Conservation (phyloP, 2,888 invertebrate genomes). For the Diachrysia chrysitis region DNA sequence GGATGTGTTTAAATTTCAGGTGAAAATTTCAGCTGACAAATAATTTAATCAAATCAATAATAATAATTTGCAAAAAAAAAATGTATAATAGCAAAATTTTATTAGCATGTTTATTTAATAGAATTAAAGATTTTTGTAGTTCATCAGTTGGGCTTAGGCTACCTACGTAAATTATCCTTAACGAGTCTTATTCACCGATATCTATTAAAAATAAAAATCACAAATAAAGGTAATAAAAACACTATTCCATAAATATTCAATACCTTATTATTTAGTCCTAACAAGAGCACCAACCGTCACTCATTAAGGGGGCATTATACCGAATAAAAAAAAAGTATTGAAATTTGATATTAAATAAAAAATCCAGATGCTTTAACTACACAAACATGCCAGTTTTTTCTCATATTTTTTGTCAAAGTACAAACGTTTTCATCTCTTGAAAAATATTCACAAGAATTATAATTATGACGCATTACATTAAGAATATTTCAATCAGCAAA, state of each 20-base stretch:
- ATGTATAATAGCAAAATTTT: too few species aligned
- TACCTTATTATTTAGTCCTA: neutral
- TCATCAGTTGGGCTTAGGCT: too few species aligned
- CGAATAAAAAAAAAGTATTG: neutral
- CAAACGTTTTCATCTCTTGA: conserved; percentile 6
- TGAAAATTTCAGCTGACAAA: conserved; percentile 14
- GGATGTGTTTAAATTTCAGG: conserved; percentile 25
- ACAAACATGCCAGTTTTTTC: conserved; percentile 8
- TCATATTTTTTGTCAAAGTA: conserved; percentile 3
- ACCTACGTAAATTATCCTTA: too few species aligned
- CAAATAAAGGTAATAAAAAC: too few species aligned
- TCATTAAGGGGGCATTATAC: neutral
- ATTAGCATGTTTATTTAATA: too few species aligned
- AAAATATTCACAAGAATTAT: conserved; percentile 28
- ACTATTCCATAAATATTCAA: too few species aligned
- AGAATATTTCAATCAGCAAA: conserved; percentile 51
- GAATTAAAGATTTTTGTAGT: too few species aligned
- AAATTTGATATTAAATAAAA: conserved; percentile 5
- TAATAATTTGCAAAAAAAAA: too few species aligned
- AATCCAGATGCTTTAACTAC: neutral
- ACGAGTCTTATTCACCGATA: too few species aligned
- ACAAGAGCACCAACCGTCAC: neutral
- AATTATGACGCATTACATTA: conserved; percentile 48
- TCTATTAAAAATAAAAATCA: too few species aligned
- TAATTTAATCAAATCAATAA: too few species aligned